Evolutionary conservation across 2,113 vertebrate genomes (phyloP).

Genomic region (Psilopogon haemacephalus): DNA sequence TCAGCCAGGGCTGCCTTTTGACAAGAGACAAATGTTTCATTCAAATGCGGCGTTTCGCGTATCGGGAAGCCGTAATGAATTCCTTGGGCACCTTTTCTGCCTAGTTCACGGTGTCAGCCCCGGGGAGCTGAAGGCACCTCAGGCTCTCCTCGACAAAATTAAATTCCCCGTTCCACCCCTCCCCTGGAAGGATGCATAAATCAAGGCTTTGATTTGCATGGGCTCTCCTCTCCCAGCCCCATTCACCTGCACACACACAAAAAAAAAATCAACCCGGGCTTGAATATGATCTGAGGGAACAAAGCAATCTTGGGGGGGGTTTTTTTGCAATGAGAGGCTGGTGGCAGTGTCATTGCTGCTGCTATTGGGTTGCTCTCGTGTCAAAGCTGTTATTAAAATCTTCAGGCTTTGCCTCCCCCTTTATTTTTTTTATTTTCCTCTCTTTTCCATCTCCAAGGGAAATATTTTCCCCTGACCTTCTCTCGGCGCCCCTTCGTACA

Average conservation of each 20-base stretch:
- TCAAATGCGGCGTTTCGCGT: constrained; percentile 97
- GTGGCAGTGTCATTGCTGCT: constrained; percentile 82
- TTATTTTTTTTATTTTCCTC: too few species aligned
- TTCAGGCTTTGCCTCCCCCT: constrained; percentile 72
- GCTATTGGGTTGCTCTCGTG: constrained; percentile 84
- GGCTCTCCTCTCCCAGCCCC: constrained; percentile 81
- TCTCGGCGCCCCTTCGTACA: too few species aligned
- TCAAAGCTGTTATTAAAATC: constrained; percentile 92
- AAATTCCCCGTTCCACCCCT: constrained; percentile 96
- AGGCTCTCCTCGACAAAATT: constrained; percentile 90
- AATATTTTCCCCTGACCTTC: constrained; percentile 81
- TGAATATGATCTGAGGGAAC: constrained; percentile 91
- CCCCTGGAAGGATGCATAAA: constrained; percentile 91
- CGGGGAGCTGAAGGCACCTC: constrained; percentile 74
- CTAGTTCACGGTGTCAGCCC: constrained; percentile 89
- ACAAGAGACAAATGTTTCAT: constrained; percentile 99
- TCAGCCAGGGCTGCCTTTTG: constrained; percentile 85
- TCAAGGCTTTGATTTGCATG: constrained; percentile 98
- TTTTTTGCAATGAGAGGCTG: constrained; percentile 86
- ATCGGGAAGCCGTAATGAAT: constrained; percentile 98
- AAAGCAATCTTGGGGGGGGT: constrained; percentile 90
- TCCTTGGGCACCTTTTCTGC: constrained; percentile 79
- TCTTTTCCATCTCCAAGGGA: constrained; percentile 86
- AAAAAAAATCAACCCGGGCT: constrained; percentile 88
- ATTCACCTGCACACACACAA: constrained; percentile 82